phyloP scores from a whole-genome alignment of 2,888 invertebrate species.

The Dryobotodes eremita region DNA sequence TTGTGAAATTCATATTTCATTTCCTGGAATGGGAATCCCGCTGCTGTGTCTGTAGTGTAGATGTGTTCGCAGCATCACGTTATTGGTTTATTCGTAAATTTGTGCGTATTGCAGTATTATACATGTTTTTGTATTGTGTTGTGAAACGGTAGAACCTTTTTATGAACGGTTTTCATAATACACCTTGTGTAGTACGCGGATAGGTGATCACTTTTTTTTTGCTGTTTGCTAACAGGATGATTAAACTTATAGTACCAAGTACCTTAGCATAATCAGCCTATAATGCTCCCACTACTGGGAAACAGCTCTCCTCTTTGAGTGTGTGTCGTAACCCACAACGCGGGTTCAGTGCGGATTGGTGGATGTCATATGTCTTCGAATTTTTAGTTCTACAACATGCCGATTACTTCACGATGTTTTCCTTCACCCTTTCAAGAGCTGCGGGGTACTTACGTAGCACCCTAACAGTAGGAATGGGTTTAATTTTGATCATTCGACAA shows the following conservation, averaged over 20 bases:
- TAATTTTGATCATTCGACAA: no score
- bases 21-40: neutral
- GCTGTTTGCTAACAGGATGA: neutral
- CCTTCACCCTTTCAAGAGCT: neutral
- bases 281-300: neutral
- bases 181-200: no score
- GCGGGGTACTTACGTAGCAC: no score
- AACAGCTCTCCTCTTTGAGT: neutral
- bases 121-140: neutral
- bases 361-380: neutral
- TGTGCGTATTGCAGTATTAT: neutral
- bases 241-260: neutral
- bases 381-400: neutral
- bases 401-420: neutral
- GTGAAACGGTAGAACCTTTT: neutral
- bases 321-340: neutral
- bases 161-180: neutral
- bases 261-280: neutral
- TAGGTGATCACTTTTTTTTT: neutral
- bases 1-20: neutral
- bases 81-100: slow-evolving; percentile 6
- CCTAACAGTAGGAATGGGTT: no score
- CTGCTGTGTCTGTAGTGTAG: neutral
- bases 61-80: neutral
- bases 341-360: no score